phyloP scores from a whole-genome alignment of 1,140 invertebrate genomes.

The Trichogramma pretiosum region DNA sequence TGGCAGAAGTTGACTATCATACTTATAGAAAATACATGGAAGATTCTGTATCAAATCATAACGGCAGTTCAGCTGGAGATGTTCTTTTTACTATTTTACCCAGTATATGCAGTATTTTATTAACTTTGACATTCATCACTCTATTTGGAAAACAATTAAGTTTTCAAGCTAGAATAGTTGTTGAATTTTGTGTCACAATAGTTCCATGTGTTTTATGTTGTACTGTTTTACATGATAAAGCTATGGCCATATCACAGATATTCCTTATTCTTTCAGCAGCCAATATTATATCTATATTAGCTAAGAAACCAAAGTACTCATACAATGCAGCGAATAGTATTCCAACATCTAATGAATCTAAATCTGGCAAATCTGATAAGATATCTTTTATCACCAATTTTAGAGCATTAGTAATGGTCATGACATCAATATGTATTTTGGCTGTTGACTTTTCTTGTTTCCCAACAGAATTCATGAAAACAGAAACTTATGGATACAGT shows the following conservation, averaged over 20 bases:
- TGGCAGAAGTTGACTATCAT: constrained; percentile 18
- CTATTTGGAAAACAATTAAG: constrained; percentile 19
- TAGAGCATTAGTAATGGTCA: constrained; percentile 60
- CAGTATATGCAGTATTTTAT: constrained; percentile 34
- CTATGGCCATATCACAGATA: constrained; percentile 24
- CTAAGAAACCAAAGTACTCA: constrained; percentile 2
- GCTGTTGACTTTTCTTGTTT: constrained; percentile 88
- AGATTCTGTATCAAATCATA: constrained; percentile 35
- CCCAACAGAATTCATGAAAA: constrained; percentile 78
- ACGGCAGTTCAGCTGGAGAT: constrained; percentile 33
- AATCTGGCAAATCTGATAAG: constrained; percentile 2
- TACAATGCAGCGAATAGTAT: background rate
- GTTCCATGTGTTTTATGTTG: constrained; percentile 45
- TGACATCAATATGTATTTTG: constrained; percentile 76
- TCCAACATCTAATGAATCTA: background rate
- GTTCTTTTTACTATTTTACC: constrained; percentile 43
- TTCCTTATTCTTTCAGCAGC: constrained; percentile 21
- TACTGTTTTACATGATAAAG: constrained; percentile 38
- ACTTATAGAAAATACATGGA: constrained; percentile 32
- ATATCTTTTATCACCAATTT: constrained; percentile 57
- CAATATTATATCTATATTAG: constrained; percentile 20
- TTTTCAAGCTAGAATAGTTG: constrained; percentile 23
- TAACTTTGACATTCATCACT: constrained; percentile 27
- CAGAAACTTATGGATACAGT: constrained; percentile 75
- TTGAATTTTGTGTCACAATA: constrained; percentile 48